These are phyloP conservation scores for Thereva nobilitata DNA, from an alignment of 2,888 invertebrate species.

Conservation along the genomic window DNA sequence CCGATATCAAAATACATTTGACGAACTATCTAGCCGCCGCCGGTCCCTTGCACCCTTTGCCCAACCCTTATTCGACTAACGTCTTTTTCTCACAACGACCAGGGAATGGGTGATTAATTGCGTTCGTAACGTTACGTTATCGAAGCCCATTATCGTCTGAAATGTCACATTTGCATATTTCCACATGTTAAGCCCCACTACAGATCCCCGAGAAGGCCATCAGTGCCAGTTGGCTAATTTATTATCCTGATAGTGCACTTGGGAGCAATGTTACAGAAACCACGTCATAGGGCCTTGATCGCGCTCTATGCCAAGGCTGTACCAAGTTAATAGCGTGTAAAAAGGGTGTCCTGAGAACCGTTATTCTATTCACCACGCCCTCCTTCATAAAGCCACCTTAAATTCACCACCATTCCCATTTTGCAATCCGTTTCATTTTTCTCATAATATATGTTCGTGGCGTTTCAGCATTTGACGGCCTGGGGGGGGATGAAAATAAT, in stretches of 20 bases:
- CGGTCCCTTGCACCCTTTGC: not conserved
- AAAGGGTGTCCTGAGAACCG: not conserved
- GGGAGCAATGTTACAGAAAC: not conserved
- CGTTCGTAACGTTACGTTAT: slow-evolving; percentile 6
- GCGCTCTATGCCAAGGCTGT: no score
- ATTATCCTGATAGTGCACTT: slow-evolving; percentile 27
- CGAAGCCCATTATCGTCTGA: slow-evolving; percentile 13
- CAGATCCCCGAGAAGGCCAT: slow-evolving; percentile 10
- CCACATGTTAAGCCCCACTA: not conserved
- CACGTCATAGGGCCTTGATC: no score
- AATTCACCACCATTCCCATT: no score
- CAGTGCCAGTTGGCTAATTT: slow-evolving; percentile 25
- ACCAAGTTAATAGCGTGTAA: slow-evolving; percentile 26
- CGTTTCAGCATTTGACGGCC: no score
- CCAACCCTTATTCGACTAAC: no score
- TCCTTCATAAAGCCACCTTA: no score
- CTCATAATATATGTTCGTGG: no score
- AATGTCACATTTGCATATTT: slow-evolving; percentile 34
- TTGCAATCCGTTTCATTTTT: no score
- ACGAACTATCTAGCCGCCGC: not conserved
- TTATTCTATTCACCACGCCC: no score
- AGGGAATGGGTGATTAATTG: slow-evolving; percentile 20
- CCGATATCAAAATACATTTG: no score
- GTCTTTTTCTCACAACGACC: not conserved
- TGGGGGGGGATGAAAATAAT: no score